Conservation (phyloP, 1,140 invertebrate genomes). For the Danaus plexippus region DNA sequence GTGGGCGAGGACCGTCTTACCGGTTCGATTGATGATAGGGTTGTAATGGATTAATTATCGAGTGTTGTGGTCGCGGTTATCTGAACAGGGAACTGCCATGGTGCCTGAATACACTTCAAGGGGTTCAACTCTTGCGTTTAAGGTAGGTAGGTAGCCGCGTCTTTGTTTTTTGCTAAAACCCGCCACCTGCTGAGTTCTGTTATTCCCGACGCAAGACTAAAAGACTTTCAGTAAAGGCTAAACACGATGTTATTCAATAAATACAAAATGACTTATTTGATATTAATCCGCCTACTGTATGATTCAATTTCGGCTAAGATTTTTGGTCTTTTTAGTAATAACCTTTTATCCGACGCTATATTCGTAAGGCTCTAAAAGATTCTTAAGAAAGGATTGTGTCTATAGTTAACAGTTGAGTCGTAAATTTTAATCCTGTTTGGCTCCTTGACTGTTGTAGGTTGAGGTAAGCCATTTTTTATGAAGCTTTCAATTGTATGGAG, state of each 20-base stretch:
- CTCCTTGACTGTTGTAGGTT: constrained; percentile 25
- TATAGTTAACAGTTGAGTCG: constrained; percentile 26
- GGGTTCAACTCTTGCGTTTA: constrained; percentile 15
- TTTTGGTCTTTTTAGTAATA: no score
- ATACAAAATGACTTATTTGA: constrained; percentile 18
- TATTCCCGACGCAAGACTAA: no score
- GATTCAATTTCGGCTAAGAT: no score
- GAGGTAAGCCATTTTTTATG: constrained; percentile 24
- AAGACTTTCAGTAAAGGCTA: neutral
- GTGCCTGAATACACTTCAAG: constrained; percentile 16
- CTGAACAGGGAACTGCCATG: constrained; percentile 17
- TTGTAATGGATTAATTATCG: constrained; percentile 42
- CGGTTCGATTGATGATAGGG: constrained; percentile 34
- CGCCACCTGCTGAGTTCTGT: constrained; percentile 16
- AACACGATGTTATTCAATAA: constrained; percentile 17
- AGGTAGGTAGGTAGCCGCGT: constrained; percentile 14
- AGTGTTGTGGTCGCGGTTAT: constrained; percentile 24
- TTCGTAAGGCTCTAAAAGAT: no score
- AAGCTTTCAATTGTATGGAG: constrained; percentile 24
- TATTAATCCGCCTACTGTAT: neutral
- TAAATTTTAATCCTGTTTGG: constrained; percentile 42
- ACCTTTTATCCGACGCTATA: no score
- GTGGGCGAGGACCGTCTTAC: constrained; percentile 33
- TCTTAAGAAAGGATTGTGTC: constrained; percentile 8
- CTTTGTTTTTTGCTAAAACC: constrained; percentile 20